A percentile compares a stretch with the other conserved stretches of the same genome.
phyloP scores from a whole-genome alignment of 2,888 invertebrate species.

The Cynaeus angustus region DNA sequence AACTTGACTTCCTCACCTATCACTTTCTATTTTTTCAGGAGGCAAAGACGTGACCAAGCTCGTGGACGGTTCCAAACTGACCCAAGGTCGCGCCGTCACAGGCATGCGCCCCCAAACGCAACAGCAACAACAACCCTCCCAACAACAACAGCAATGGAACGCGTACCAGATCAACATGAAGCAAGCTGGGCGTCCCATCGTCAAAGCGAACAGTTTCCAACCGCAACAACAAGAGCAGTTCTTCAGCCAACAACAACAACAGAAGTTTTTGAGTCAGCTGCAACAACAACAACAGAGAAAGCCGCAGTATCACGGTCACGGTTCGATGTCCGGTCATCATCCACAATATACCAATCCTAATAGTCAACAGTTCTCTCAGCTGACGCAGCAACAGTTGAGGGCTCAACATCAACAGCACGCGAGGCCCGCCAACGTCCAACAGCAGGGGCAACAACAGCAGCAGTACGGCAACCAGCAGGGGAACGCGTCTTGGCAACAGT shows the following conservation, averaged over 20 bases:
- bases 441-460: slow-evolving; percentile 62
- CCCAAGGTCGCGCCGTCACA: slow-evolving; percentile 68
- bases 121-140: slow-evolving; percentile 41
- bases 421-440: slow-evolving; percentile 65
- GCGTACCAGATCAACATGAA: slow-evolving; percentile 56
- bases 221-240: slow-evolving; percentile 64
- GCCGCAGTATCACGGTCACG: slow-evolving; percentile 18
- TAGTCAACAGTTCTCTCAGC: slow-evolving; percentile 60
- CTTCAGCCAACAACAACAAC: slow-evolving; percentile 67
- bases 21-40: slow-evolving; percentile 41
- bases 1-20: not conserved
- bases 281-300: slow-evolving; percentile 61
- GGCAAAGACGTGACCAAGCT: slow-evolving; percentile 58
- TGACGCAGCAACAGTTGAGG: slow-evolving; percentile 63
- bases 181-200: slow-evolving; percentile 72
- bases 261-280: slow-evolving; percentile 59
- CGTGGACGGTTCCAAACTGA: slow-evolving; percentile 56
- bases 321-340: slow-evolving; percentile 43
- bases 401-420: slow-evolving; percentile 68
- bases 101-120: slow-evolving; percentile 65
- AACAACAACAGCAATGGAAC: slow-evolving; percentile 62
- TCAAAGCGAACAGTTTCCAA: slow-evolving; percentile 73
- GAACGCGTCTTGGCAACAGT: slow-evolving; percentile 62
- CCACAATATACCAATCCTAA: slow-evolving; percentile 53
- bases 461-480: slow-evolving; percentile 52